Percentiles rank a stretch among this genome's conserved stretches.
Evolutionary conservation across 2,113 vertebrate species (phyloP).

Genomic region (Neomonachus schauinslandi): DNA sequence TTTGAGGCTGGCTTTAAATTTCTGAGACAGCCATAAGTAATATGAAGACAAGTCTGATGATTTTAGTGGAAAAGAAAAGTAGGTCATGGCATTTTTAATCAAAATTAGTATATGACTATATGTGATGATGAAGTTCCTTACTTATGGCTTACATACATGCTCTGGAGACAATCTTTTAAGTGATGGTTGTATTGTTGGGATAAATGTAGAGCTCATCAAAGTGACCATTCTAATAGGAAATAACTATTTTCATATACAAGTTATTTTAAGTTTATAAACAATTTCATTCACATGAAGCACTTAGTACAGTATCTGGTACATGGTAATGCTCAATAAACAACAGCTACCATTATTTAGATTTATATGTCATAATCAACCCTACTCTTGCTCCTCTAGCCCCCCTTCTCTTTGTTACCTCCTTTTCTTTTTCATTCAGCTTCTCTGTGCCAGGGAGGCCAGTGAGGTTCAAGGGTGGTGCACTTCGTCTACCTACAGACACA

Average conservation of each 20-base stretch:
- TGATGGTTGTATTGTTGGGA: not conserved
- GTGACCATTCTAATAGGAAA: not conserved
- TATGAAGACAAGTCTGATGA: not conserved
- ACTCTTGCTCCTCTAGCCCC: not conserved
- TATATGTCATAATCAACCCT: not conserved
- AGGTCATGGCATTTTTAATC: not conserved
- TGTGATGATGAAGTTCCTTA: not conserved
- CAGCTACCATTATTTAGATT: not conserved
- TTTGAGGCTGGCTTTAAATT: conserved; percentile 19
- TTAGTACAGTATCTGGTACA: not conserved
- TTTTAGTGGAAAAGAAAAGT: not conserved
- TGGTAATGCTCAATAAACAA: not conserved
- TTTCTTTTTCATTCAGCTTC: conserved; percentile 98
- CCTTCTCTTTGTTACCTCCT: conserved; percentile 91
- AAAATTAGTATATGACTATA: not conserved
- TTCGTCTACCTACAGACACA: conserved; percentile 90
- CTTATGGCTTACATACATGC: not conserved
- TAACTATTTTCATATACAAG: conserved; percentile 13
- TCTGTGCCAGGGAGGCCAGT: conserved; percentile 98
- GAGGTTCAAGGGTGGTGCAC: conserved; percentile 96
- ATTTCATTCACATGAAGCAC: conserved; percentile 7
- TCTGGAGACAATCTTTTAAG: conserved; percentile 51
- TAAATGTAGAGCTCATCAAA: conserved; percentile 32
- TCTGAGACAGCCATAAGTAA: conserved; percentile 38
- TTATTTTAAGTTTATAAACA: conserved; percentile 47